Conservation (phyloP, 92 coral and sea anemone genomes). For the Porites cylindrica region DNA sequence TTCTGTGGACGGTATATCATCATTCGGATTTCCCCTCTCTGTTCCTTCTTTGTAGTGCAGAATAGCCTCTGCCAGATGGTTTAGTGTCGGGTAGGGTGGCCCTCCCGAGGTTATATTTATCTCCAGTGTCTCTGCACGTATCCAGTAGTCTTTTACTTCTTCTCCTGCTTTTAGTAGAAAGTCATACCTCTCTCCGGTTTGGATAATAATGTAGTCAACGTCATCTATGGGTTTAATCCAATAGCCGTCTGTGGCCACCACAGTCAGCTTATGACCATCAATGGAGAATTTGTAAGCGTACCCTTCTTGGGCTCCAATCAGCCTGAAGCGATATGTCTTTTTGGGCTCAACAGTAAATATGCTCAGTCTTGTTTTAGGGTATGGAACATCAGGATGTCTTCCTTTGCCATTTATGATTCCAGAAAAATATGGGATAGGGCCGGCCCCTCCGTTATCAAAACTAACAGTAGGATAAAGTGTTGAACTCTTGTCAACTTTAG, state of each 20-base stretch:
- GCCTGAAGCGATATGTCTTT: too few relatives aligned
- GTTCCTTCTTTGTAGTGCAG: not conserved
- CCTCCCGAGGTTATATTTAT: not conserved
- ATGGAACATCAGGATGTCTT: too few relatives aligned
- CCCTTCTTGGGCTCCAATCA: not conserved
- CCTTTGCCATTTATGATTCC: too few relatives aligned
- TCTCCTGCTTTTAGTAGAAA: constrained; percentile 59
- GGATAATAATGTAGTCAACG: constrained; percentile 46
- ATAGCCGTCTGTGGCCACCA: constrained; percentile 71
- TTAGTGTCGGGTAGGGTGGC: not conserved
- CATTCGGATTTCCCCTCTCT: not conserved
- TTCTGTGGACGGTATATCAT: constrained; percentile 19
- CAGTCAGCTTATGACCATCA: constrained; percentile 65
- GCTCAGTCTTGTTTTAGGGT: too few relatives aligned
- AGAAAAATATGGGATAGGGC: too few relatives aligned
- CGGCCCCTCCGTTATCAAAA: too few relatives aligned
- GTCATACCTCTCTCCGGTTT: too few relatives aligned
- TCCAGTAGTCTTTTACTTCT: not conserved
- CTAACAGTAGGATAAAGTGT: too few relatives aligned
- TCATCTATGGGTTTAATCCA: not conserved
- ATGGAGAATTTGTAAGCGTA: constrained; percentile 54
- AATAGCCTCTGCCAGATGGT: not conserved
- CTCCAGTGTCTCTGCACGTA: constrained; percentile 4
- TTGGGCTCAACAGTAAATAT: too few relatives aligned
- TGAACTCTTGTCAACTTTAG: not conserved